A percentile compares a stretch with the other conserved stretches of the same genome.
phyloP scores from a whole-genome alignment of 2,888 invertebrate species.

The Barypeithes pellucidus region DNA sequence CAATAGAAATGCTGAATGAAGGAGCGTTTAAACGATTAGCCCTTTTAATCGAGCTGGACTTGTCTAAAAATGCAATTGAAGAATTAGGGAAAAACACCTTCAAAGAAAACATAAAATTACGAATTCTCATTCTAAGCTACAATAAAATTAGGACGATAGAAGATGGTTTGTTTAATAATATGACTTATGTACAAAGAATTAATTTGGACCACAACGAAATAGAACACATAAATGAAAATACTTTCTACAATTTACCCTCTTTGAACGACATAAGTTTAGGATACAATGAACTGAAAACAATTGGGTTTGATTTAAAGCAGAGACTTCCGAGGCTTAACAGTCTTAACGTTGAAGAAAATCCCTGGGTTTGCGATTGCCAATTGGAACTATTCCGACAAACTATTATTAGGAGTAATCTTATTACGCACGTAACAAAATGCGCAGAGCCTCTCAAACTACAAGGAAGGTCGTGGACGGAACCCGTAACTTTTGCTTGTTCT shows the following conservation, averaged over 20 bases:
- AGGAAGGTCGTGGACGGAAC: constrained; percentile 83
- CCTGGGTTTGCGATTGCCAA: constrained; percentile 92
- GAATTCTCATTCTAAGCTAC: constrained; percentile 82
- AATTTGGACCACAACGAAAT: constrained; percentile 85
- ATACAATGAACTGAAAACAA: constrained; percentile 81
- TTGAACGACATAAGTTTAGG: constrained; percentile 81
- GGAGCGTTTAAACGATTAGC: constrained; percentile 84
- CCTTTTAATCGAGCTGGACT: constrained; percentile 87
- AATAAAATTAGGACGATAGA: constrained; percentile 84
- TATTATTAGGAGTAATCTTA: constrained; percentile 81
- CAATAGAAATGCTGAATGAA: constrained; percentile 80
- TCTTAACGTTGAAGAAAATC: constrained; percentile 85
- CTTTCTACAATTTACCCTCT: constrained; percentile 72
- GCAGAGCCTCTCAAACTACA: constrained; percentile 79
- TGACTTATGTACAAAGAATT: constrained; percentile 83
- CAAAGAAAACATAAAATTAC: constrained; percentile 79
- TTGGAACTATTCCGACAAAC: constrained; percentile 86
- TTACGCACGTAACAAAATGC: constrained; percentile 84
- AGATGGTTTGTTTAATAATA: constrained; percentile 83
- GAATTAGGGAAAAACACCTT: constrained; percentile 81
- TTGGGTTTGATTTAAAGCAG: constrained; percentile 78
- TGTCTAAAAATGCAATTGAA: constrained; percentile 82
- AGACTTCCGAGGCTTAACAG: constrained; percentile 80
- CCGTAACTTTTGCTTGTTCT: constrained; percentile 86
- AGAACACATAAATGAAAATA: constrained; percentile 78